phyloP scores from a whole-genome alignment of 2,113 vertebrate genomes.

The Girardinichthys multiradiatus region DNA sequence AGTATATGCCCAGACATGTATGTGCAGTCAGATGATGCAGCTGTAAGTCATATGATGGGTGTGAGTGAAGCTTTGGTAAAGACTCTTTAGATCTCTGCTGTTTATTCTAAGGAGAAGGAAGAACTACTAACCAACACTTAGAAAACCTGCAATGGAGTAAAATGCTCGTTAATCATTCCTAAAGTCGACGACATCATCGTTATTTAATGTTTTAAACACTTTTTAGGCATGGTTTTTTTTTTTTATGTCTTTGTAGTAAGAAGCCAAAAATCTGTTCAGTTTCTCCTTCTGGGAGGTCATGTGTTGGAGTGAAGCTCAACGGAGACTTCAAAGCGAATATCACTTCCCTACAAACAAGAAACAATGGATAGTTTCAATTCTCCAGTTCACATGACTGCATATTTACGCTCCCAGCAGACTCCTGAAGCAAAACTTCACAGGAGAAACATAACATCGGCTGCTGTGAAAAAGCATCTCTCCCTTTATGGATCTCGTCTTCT shows the following conservation, averaged over 20 bases:
- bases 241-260: neutral
- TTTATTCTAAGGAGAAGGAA: neutral
- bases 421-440: neutral
- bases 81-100: conserved; percentile 25
- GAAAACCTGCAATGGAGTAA: neutral
- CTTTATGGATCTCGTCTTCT: neutral
- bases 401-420: neutral
- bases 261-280: too few relatives aligned
- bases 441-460: too few relatives aligned
- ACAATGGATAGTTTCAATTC: neutral
- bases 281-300: neutral
- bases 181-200: neutral
- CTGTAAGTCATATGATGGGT: conserved; percentile 48
- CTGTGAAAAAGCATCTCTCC: too few relatives aligned
- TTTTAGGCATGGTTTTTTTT: neutral
- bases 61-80: conserved; percentile 32
- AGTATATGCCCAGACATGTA: neutral
- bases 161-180: neutral
- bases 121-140: neutral
- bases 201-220: too few relatives aligned
- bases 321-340: conserved; percentile 12
- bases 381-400: neutral
- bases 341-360: neutral
- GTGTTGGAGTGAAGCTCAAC: neutral
- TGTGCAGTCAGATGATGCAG: conserved; percentile 37